Evolutionary conservation across 2,797 vertebrate genomes (phyloP).

Genomic region (Hypotaenidia philippensis): DNA sequence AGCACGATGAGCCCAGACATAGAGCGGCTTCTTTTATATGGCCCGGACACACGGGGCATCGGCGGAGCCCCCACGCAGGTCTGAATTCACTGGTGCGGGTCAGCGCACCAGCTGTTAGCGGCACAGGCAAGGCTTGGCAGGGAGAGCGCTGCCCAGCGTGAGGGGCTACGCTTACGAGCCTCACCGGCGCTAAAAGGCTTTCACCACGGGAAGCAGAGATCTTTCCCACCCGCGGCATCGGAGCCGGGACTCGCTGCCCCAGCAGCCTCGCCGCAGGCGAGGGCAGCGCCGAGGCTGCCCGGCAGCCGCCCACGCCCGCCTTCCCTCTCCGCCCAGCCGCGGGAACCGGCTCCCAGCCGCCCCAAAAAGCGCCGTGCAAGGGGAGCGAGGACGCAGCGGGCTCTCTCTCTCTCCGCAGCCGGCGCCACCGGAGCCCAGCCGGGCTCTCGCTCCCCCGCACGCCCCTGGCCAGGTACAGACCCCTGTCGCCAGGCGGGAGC

Average conservation of each 20-base stretch:
- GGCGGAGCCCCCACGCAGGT: not conserved
- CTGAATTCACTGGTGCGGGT: rapidly evolving
- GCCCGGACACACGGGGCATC: not conserved
- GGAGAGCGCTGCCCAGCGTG: not conserved
- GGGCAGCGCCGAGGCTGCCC: not conserved
- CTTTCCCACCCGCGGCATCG: not conserved
- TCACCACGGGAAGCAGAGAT: not conserved
- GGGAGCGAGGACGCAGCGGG: not conserved
- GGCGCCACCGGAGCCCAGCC: not conserved
- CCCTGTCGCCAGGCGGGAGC: not conserved
- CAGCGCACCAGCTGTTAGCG: rapidly evolving
- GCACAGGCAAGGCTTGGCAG: not conserved
- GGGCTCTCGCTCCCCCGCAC: not conserved
- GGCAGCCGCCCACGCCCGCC: not conserved
- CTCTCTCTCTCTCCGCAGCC: not conserved
- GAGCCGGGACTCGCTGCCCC: not conserved
- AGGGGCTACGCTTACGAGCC: not conserved
- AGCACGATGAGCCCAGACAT: not conserved
- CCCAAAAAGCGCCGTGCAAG: not conserved
- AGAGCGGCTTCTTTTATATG: not conserved
- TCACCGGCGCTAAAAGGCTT: not conserved
- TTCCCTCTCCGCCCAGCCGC: not conserved
- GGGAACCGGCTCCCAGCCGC: not conserved
- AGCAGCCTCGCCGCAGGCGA: not conserved
- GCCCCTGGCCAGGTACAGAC: not conserved